phyloP scores from a whole-genome alignment of 2,113 vertebrate genomes.

The Loxodonta africana region DNA sequence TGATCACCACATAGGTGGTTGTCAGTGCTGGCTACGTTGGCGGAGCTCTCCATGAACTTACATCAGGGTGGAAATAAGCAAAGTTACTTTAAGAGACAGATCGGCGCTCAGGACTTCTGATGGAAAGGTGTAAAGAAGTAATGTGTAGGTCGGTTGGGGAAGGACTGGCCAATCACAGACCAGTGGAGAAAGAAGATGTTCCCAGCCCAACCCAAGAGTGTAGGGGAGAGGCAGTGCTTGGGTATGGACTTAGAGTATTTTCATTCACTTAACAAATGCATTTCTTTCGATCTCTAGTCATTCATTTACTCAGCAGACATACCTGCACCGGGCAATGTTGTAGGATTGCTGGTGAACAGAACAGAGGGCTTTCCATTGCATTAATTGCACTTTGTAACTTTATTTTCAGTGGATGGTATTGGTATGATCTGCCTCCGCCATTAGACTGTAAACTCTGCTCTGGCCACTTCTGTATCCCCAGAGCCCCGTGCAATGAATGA shows the following conservation, averaged over 20 bases:
- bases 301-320: not conserved
- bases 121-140: not conserved
- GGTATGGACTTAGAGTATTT: not conserved
- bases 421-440: not conserved
- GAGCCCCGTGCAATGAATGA: not conserved
- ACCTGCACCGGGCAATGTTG: too few species aligned
- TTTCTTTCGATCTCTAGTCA: not conserved
- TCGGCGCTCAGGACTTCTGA: not conserved
- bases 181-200: not conserved
- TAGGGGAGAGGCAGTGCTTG: not conserved
- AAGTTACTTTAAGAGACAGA: not conserved
- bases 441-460: not conserved
- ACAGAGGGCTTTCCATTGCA: not conserved
- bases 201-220: not conserved
- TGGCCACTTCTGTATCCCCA: not conserved
- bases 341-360: not conserved
- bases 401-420: too few species aligned
- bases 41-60: not conserved
- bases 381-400: not conserved
- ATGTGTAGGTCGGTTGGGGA: not conserved
- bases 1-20: not conserved
- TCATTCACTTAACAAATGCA: not conserved
- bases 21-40: not conserved
- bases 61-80: not conserved
- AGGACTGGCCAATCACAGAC: not conserved